phyloP scores from a whole-genome alignment of 1,140 invertebrate species.

The Calliopsis andreniformis region DNA sequence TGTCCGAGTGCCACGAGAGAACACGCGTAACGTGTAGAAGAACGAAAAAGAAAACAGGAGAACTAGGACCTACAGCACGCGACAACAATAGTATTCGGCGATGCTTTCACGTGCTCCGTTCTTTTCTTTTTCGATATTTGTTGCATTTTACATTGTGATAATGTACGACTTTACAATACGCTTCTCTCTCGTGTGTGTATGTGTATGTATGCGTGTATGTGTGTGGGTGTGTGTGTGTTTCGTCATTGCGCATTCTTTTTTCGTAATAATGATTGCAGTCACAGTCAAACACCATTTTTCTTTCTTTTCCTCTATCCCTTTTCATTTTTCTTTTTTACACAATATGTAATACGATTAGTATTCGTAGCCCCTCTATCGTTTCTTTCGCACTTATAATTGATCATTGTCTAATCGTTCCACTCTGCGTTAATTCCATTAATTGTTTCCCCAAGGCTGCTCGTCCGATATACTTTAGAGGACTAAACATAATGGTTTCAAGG shows the following conservation, averaged over 20 bases:
- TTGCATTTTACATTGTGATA: constrained; percentile 23
- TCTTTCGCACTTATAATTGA: constrained; percentile 52
- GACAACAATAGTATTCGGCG: constrained; percentile 40
- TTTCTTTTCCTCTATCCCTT: constrained; percentile 17
- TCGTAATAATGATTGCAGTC: constrained; percentile 79
- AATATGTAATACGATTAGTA: constrained; percentile 39
- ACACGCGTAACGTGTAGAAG: constrained; percentile 11
- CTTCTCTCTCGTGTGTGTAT: constrained; percentile 25
- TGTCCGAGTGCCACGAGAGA: background rate
- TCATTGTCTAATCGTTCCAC: constrained; percentile 52
- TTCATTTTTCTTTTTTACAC: constrained; percentile 38
- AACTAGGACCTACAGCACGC: constrained; percentile 50
- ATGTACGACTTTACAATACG: constrained; percentile 51
- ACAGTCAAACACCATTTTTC: constrained; percentile 71
- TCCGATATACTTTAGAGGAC: constrained; percentile 72
- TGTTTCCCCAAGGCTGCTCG: constrained; percentile 68
- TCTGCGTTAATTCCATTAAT: constrained; percentile 55
- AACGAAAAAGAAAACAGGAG: constrained; percentile 51
- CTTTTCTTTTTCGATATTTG: background rate
- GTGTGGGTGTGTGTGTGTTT: constrained; percentile 52
- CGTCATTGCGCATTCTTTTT: constrained; percentile 53
- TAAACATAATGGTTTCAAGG: constrained; percentile 67
- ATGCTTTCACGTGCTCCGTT: background rate
- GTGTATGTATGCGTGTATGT: too few relatives aligned
- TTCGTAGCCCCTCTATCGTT: constrained; percentile 46